phyloP scores from a whole-genome alignment of 2,888 invertebrate species.

The Polia nebulosa region DNA sequence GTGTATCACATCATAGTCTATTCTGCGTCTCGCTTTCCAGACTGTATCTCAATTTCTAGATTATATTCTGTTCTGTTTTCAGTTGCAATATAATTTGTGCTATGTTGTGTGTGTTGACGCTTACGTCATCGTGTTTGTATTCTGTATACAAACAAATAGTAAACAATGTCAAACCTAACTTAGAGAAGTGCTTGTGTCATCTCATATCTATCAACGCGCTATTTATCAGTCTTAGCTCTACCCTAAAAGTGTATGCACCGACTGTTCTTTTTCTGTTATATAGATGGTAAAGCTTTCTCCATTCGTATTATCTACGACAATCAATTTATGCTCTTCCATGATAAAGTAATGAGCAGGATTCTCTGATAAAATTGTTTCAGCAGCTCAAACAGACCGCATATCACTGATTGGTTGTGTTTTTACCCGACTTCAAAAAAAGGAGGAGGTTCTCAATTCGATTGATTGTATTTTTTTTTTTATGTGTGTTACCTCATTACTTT shows the following conservation, averaged over 20 bases:
- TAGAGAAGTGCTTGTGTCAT: slow-evolving; percentile 18
- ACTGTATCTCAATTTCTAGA: no score
- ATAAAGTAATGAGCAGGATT: not conserved
- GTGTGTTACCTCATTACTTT: no score
- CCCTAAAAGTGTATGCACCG: not conserved
- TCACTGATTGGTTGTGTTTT: not conserved
- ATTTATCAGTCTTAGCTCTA: not conserved
- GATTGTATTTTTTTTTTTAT: no score
- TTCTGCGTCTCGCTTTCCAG: not conserved
- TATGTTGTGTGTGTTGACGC: slow-evolving; percentile 23
- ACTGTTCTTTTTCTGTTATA: not conserved
- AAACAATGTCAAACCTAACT: slow-evolving; percentile 24
- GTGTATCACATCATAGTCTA: not conserved
- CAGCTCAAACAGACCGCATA: not conserved
- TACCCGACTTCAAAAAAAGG: no score
- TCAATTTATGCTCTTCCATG: not conserved
- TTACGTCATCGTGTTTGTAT: slow-evolving; percentile 22
- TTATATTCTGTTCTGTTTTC: not conserved
- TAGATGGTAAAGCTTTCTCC: slow-evolving; percentile 4
- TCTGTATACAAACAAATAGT: slow-evolving; percentile 40
- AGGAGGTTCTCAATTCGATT: no score
- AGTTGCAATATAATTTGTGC: not conserved
- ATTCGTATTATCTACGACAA: slow-evolving; percentile 1
- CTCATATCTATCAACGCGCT: slow-evolving; percentile 15
- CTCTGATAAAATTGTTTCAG: not conserved